Conservation (phyloP, 2,797 vertebrate genomes). For the Sebastes umbrosus region DNA sequence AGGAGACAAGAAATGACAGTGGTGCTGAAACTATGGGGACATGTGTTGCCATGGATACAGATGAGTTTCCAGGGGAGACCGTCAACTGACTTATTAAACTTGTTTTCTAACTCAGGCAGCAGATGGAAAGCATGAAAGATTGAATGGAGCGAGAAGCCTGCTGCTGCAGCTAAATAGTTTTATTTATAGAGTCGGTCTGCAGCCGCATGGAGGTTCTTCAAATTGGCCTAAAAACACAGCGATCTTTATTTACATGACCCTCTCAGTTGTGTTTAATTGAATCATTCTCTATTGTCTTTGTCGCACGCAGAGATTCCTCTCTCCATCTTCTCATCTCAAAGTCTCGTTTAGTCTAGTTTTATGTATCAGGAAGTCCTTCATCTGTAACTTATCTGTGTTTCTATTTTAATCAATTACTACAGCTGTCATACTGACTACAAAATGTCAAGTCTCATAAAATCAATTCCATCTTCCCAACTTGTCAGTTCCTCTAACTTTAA, state of each 20-base stretch:
- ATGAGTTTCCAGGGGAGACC: conserved; percentile 25
- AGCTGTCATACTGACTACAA: background rate
- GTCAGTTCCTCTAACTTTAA: background rate
- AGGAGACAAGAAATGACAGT: conserved; percentile 22
- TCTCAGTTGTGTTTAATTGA: background rate
- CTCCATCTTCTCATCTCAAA: background rate
- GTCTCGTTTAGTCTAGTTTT: background rate
- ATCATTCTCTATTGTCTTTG: background rate
- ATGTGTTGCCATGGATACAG: conserved; percentile 54
- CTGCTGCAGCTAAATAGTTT: conserved; percentile 30
- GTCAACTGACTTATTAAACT: conserved; percentile 21
- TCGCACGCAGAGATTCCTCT: background rate
- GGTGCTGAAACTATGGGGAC: conserved; percentile 24
- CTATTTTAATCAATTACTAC: background rate
- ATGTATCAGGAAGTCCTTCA: background rate
- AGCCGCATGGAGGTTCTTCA: background rate
- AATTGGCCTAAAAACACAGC: background rate
- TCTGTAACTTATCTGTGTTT: background rate
- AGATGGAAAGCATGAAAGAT: conserved; percentile 28
- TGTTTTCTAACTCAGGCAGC: conserved; percentile 27
- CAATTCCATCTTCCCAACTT: background rate
- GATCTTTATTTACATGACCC: background rate
- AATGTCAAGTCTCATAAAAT: background rate
- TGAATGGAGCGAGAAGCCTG: conserved; percentile 33
- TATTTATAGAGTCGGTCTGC: conserved; percentile 31